Evolutionary conservation across 2,797 vertebrate genomes (phyloP).

Genomic region (Chlorospingus semifuscus): DNA sequence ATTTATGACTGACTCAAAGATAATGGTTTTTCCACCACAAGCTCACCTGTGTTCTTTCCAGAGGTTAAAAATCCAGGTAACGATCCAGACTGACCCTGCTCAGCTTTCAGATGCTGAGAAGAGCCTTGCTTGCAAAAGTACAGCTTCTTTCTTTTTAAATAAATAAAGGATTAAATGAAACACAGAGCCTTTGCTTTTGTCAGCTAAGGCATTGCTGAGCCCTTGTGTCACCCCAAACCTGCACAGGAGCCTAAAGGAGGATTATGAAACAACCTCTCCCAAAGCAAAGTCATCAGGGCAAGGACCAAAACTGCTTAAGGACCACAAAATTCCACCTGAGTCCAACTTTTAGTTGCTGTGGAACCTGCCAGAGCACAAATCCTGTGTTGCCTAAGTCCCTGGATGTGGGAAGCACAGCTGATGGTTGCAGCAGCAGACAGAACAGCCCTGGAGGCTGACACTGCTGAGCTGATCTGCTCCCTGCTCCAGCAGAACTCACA

Average conservation of each 20-base stretch:
- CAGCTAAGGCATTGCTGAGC: not conserved
- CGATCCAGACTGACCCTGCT: not conserved
- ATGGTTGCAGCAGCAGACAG: not conserved
- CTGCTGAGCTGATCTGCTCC: not conserved
- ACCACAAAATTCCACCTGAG: not conserved
- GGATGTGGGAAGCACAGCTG: accelerated
- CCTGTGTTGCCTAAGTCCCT: accelerated
- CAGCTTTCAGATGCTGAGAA: not conserved
- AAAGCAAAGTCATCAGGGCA: not conserved
- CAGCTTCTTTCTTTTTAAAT: not conserved
- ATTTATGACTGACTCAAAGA: not conserved
- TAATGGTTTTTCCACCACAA: not conserved
- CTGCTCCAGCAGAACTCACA: not conserved
- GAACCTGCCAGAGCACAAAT: not conserved
- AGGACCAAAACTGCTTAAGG: not conserved
- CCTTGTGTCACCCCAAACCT: not conserved
- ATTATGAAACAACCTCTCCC: not conserved
- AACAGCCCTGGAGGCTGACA: not conserved
- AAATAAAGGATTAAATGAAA: not conserved
- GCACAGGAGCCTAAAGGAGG: not conserved
- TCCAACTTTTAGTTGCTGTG: not conserved
- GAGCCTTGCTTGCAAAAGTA: not conserved
- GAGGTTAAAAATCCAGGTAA: not conserved
- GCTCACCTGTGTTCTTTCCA: not conserved
- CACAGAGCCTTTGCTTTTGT: not conserved